phyloP scores from a whole-genome alignment of 2,888 invertebrate species.

The Auanema sp. region DNA sequence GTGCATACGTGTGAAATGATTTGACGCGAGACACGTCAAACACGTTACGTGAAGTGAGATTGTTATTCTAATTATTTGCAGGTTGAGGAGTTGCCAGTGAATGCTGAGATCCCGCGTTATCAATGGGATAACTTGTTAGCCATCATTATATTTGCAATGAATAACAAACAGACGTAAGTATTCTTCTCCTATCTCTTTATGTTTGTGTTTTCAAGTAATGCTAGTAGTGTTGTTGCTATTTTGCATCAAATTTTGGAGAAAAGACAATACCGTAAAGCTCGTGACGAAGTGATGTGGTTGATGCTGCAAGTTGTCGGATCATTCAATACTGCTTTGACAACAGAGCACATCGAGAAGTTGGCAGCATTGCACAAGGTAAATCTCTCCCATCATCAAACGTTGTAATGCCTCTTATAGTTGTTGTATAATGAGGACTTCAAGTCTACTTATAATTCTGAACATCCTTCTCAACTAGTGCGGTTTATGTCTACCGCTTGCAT shows the following conservation, averaged over 20 bases:
- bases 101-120: slow-evolving; percentile 37
- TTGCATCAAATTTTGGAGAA: slow-evolving; percentile 18
- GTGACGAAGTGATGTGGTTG: slow-evolving; percentile 99
- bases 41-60: neutral
- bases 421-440: slow-evolving; percentile 31
- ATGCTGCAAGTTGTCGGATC: slow-evolving; percentile 94
- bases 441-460: slow-evolving; percentile 30
- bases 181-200: neutral
- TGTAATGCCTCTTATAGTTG: slow-evolving; percentile 13
- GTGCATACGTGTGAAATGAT: neutral
- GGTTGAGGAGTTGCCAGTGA: slow-evolving; percentile 28
- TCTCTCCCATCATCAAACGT: too few species aligned
- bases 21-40: neutral
- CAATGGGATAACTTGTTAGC: slow-evolving; percentile 42
- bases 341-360: slow-evolving; percentile 28
- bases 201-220: slow-evolving; percentile 23
- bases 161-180: slow-evolving; percentile 22
- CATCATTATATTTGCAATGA: slow-evolving; percentile 25
- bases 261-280: slow-evolving; percentile 74
- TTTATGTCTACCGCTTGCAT: slow-evolving; percentile 42
- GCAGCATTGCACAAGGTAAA: slow-evolving; percentile 26
- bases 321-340: slow-evolving; percentile 75
- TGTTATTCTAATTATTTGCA: slow-evolving; percentile 5
- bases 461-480: slow-evolving; percentile 35
- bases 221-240: slow-evolving; percentile 22